Evolutionary conservation across 2,797 vertebrate species (phyloP), one percentile per base, ranked within the genome.

Genomic region (Vespertilio murinus): DNA sequence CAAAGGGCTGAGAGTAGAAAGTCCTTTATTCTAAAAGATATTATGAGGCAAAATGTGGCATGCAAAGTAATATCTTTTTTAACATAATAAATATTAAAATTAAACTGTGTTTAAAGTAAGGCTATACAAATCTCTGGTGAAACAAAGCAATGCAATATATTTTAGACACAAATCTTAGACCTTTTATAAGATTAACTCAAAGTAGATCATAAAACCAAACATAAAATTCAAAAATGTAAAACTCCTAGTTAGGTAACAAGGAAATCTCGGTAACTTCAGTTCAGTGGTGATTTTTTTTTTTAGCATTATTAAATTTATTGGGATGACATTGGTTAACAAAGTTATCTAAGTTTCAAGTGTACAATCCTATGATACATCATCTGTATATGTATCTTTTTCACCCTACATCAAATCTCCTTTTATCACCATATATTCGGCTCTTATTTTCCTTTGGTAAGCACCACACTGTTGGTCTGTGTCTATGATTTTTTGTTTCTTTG

Each of bases 61-160:
- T 47, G 42, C 9, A 93, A 78, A 78, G 59, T 64, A 92, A 78
- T 93, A 30, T 74, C n/a, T n/a, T 93, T 87, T 96, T 81, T 74
- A 88, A 56, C 25, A 22, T 52, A 92, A 73, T 42, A 54, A 75
- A 85, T 70, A 56, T 61, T 56, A 70, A 83, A 89, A 78, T 38
- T 75, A 3, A 95, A 45, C n/a, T 69, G 14, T 71, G 18, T 91
- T 89, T 94, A 73, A 90, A 52, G 69, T 71, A 65, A 81, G 30
- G 20, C 25, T 88, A 77, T 82, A 74, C 59, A 90, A 45, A 54
- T 82, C n/a, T 40, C 33, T 71, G 64, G 9, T 16, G 18, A 90
- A 87, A 64, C 89, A 52, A 35, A 71, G 12, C 7, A 45, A 9
- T 30, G 42, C 49, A 49, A 49, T 77, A 35, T 78, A 35, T 78